Evolutionary conservation across 2,888 invertebrate species (phyloP).

Genomic region (Oeneis ivallda): DNA sequence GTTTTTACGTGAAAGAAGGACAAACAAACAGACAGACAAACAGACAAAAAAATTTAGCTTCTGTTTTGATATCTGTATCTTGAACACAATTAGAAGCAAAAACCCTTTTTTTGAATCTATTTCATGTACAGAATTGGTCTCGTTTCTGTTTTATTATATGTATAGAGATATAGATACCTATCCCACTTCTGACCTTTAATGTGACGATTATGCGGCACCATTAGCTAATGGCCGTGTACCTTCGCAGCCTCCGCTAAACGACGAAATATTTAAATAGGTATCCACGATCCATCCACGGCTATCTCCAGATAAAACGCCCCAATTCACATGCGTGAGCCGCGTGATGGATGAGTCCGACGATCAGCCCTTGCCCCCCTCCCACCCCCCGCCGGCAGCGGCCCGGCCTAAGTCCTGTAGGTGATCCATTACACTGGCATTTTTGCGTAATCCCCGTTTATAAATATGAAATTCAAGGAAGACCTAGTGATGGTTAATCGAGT

Average conservation of each 20-base stretch:
- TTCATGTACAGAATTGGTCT: too few relatives aligned
- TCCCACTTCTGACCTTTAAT: conserved; percentile 23
- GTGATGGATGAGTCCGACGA: conserved; percentile 80
- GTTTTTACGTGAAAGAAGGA: too few relatives aligned
- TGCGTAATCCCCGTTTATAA: conserved; percentile 82
- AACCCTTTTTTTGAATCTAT: too few relatives aligned
- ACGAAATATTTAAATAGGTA: conserved; percentile 79
- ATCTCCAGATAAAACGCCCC: conserved; percentile 80
- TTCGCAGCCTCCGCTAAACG: conserved; percentile 59
- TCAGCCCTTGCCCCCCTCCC: conserved; percentile 77
- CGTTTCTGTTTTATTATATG: too few relatives aligned
- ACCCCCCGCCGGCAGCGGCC: conserved; percentile 58
- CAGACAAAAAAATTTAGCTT: too few relatives aligned
- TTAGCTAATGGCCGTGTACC: conserved; percentile 48
- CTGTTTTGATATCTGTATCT: too few relatives aligned
- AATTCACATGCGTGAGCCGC: conserved; percentile 80
- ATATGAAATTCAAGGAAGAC: conserved; percentile 82
- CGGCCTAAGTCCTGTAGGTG: conserved; percentile 77
- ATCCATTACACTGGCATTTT: conserved; percentile 81
- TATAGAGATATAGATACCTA: too few relatives aligned
- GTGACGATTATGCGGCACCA: conserved; percentile 43
- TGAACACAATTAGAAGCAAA: too few relatives aligned
- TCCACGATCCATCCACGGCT: conserved; percentile 66
- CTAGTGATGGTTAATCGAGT: conserved; percentile 80
- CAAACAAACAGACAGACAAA: too few relatives aligned